A percentile compares a stretch with the other conserved stretches of the same genome.
phyloP scores from a whole-genome alignment of 1,140 invertebrate genomes.

The Venturia canescens region DNA sequence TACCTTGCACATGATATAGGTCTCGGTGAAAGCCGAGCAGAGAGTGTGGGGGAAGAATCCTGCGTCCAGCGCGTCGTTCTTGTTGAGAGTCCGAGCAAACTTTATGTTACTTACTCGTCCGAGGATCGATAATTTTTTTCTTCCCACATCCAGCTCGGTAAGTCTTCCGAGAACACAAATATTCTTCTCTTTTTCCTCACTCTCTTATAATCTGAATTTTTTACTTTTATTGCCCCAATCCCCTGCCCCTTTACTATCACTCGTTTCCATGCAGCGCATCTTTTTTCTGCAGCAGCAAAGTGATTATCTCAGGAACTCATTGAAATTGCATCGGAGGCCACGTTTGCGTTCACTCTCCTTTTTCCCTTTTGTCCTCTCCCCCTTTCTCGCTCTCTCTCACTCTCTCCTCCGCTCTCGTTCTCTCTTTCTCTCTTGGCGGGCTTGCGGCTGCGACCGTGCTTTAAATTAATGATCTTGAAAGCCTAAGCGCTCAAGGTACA shows the following conservation, averaged over 20 bases:
- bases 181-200: constrained; percentile 19
- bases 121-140: constrained; percentile 53
- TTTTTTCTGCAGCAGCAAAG: constrained; percentile 17
- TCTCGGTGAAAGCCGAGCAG: constrained; percentile 46
- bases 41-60: constrained; percentile 5
- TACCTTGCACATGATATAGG: constrained; percentile 52
- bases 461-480: constrained; percentile 77
- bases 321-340: constrained; percentile 43
- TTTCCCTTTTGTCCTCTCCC: constrained; percentile 10
- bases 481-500: constrained; percentile 68
- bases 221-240: neutral
- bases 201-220: constrained; percentile 29
- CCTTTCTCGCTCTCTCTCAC: neutral
- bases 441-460: constrained; percentile 66
- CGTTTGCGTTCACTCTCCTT: constrained; percentile 5
- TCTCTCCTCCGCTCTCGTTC: constrained; percentile 37
- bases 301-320: constrained; percentile 45
- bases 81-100: constrained; percentile 6
- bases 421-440: constrained; percentile 43
- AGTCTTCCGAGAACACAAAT: constrained; percentile 54
- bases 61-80: neutral
- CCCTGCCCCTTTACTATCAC: constrained; percentile 46
- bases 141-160: constrained; percentile 29
- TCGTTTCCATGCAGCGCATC: constrained; percentile 22
- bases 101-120: constrained; percentile 49